Evolutionary conservation across 1,140 invertebrate genomes (phyloP), one percentile per base, ranked within the genome.

Genomic region (Psix sp.): DNA sequence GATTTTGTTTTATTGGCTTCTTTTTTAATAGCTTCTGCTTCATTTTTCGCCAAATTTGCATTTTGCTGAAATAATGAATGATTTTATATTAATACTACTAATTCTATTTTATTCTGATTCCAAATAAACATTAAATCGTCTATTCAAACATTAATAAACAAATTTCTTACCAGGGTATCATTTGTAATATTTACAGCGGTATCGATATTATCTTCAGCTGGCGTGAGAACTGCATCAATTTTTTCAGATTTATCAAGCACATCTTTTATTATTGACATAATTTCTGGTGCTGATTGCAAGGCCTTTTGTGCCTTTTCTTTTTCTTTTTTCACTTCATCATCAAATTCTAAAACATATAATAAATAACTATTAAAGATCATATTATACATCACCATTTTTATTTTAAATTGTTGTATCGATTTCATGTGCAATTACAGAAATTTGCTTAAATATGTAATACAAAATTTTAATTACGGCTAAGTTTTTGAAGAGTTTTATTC

Each of bases 261-360:
- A 11, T 91, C 86, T 16, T n/a, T n/a, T n/a, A n/a, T n/a, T n/a
- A n/a, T n/a, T 88, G 21, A 1, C 89, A 81, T 15, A 86, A 10
- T 83, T 60, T 74, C 90, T 83, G 52, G 93, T 94, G 89, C 82
- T 3, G 87, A 80, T 14, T 87, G 73, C 24, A 94, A 78, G 7
- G 93, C 92, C 26, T 91, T 88, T 52, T 90, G 83, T 0, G 93
- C 93, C 60, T 90, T 90, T 5, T 87, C 85, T 36, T 92, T 92
- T 54, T 93, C 96, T 35, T 92, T 91, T 72, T 95, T 90, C 1
- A 98, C 95, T 85, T 96, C 91, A 33, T 93, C 90, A 81, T 98
- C 95, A 88, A 98, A 99, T 81, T 93, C 96, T 94, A 63, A n/a
- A n/a, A n/a, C n/a, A n/a, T n/a, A n/a, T n/a, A n/a, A n/a, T n/a